phyloP scores from a whole-genome alignment of 1,140 invertebrate genomes.

The Charaxes varanes region DNA sequence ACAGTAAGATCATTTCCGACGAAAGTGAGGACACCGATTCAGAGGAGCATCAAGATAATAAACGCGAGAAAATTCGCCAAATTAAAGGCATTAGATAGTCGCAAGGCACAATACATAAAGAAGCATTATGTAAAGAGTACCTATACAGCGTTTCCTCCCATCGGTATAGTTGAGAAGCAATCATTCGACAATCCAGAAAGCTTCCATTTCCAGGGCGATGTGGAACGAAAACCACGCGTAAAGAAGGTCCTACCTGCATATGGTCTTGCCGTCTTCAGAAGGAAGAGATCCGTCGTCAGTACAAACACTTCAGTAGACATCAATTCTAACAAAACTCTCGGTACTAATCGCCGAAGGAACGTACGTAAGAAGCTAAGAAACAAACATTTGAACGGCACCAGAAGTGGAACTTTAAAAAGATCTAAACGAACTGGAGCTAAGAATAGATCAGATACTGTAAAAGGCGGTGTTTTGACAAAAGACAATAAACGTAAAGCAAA shows the following conservation, averaged over 20 bases:
- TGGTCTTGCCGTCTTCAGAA: constrained; percentile 6
- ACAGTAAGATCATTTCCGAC: constrained; percentile 24
- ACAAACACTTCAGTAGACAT: too few species aligned
- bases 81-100: constrained; percentile 6
- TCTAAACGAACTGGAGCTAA: too few species aligned
- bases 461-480: too few species aligned
- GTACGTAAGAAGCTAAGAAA: too few species aligned
- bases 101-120: constrained; percentile 13
- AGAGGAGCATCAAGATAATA: constrained; percentile 23
- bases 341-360: too few species aligned
- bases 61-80: constrained; percentile 28
- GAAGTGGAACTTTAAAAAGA: too few species aligned
- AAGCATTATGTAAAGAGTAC: constrained; percentile 3
- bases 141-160: constrained; percentile 28
- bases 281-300: constrained; percentile 18
- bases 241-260: constrained; percentile 40
- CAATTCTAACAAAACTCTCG: too few species aligned
- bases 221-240: constrained; percentile 28
- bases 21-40: constrained; percentile 20
- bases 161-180: constrained; percentile 1
- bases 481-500: too few species aligned
- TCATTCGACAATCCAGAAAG: constrained; percentile 6
- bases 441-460: too few species aligned
- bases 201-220: constrained; percentile 8
- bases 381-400: too few species aligned